These are phyloP conservation scores for Oligia latruncula DNA, from an alignment of 2,888 invertebrate genomes.

Conservation along the genomic window DNA sequence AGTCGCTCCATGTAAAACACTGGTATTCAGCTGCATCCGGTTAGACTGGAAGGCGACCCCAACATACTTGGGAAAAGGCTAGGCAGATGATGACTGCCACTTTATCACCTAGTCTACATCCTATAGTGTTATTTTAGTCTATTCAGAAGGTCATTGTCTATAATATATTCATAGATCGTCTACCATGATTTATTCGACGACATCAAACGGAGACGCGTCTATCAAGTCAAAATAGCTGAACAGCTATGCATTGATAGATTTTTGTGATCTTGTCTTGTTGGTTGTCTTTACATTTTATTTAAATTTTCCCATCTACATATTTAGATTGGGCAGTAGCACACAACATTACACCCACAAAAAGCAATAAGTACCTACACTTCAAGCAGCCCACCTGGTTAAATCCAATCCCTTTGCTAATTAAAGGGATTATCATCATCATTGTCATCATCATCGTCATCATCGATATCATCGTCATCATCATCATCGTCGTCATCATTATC, in stretches of 20 bases:
- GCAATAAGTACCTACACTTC: not conserved
- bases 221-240: not conserved
- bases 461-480: no score
- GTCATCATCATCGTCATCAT: no score
- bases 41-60: no score
- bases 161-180: slow-evolving; percentile 29
- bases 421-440: no score
- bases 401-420: no score
- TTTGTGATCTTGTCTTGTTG: not conserved
- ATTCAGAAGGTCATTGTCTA: slow-evolving; percentile 41
- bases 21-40: no score
- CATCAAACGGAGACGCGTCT: slow-evolving; percentile 11
- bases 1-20: no score
- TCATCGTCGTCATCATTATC: no score
- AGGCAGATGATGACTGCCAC: not conserved
- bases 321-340: not conserved
- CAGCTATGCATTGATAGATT: not conserved
- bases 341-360: not conserved
- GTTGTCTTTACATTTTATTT: not conserved
- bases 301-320: not conserved
- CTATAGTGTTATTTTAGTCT: slow-evolving; percentile 29
- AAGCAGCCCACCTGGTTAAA: not conserved
- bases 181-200: slow-evolving; percentile 39
- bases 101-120: slow-evolving; percentile 8
- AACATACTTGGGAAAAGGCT: no score